Conservation (phyloP, 2,888 invertebrate species). For the Linnaemya vulpina region DNA sequence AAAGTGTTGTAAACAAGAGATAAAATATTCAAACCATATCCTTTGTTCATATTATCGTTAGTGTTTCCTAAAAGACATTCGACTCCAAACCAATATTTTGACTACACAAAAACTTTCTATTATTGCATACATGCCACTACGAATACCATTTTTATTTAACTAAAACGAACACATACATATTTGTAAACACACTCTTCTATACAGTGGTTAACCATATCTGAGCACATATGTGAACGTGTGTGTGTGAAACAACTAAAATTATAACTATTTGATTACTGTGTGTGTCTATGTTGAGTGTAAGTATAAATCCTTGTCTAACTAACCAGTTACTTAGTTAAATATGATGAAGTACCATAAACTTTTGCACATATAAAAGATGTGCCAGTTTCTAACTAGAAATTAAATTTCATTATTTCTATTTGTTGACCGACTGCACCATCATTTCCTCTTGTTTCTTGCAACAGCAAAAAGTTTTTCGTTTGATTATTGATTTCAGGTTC, state of each 20-base stretch:
- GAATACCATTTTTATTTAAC: constrained; percentile 21
- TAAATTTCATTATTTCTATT: constrained; percentile 70
- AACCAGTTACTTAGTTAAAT: constrained; percentile 16
- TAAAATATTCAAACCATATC: neutral
- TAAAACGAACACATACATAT: neutral
- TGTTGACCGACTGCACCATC: constrained; percentile 62
- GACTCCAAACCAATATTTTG: constrained; percentile 22
- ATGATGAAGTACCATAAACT: constrained; percentile 32
- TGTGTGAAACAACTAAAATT: constrained; percentile 22
- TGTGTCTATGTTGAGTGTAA: neutral
- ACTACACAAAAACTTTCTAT: constrained; percentile 40
- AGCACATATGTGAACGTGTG: neutral
- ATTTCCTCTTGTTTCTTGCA: neutral
- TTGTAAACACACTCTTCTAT: constrained; percentile 30
- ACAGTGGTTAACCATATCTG: constrained; percentile 16
- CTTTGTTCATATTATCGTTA: neutral
- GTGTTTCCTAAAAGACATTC: neutral
- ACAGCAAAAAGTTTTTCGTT: constrained; percentile 54
- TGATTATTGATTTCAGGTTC: constrained; percentile 54
- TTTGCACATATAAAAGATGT: constrained; percentile 26
- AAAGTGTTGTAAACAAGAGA: constrained; percentile 12
- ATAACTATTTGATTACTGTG: constrained; percentile 30
- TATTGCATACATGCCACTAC: constrained; percentile 2
- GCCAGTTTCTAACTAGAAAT: constrained; percentile 61
- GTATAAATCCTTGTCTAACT: constrained; percentile 16